Evolutionary conservation across 2,888 invertebrate genomes (phyloP), one percentile per base, ranked within the genome.

Genomic region (Lithophane ornitopus): DNA sequence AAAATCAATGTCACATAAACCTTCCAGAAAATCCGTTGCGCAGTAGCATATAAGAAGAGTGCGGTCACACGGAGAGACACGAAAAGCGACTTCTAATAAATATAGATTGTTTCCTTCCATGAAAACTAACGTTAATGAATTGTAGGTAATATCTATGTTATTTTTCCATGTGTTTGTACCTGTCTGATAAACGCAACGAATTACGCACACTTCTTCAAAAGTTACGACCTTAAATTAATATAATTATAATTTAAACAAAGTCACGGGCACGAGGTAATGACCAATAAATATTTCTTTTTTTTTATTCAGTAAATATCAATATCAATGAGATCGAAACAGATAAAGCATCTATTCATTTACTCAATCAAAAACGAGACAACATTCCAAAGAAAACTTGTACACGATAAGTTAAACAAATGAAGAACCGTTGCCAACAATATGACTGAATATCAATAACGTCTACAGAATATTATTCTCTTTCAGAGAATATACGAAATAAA

Each of bases 401-500:
- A 14, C 28, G 76, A 65, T 59, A 68, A 81, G 34, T 49, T 39
- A 61, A 71, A 81, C 70, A 81, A 70, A 71, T 62, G 78, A 83
- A 73, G 44, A 61, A 52, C 59, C 56, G 63, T 74, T 70, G 66
- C 62, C 68, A 76, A 76, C 56, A 74, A 54, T 59, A 75, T 52
- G 59, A 46, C 62, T 70, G 56, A 61, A 74, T 78, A 76, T 68
- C 72, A 71, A 79, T 83, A 71, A 63, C 28, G 44, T 83, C 63
- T 71, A 26, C 58, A 26, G 34, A 56, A 66, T 65, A 71, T 70
- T 81, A 67, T 76, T 69, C 41, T 63, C 39, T 58, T 58, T 59
- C 44, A 73, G 69, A 62, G 59, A 85, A 75, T 76, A 72, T 71
- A 71, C 66, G 61, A 81, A 76, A 82, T 76, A 81, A 68, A 70